Percentiles rank a stretch among this genome's conserved stretches.
Evolutionary conservation across 1,140 invertebrate species (phyloP).

Genomic region (Conopomorpha cramerella): DNA sequence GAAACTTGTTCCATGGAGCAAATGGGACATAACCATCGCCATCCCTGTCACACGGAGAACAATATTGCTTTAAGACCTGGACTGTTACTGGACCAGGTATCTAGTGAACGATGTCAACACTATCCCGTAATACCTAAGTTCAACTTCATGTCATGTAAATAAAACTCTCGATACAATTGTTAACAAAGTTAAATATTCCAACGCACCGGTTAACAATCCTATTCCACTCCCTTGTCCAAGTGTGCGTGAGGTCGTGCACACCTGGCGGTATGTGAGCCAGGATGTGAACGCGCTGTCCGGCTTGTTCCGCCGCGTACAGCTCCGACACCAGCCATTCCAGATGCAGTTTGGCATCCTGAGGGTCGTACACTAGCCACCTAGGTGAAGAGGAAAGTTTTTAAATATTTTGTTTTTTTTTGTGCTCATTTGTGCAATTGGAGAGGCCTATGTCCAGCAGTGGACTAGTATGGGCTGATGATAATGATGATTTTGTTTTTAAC

Average conservation of each 20-base stretch:
- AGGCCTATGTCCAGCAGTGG: too few species aligned
- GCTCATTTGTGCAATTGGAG: too few species aligned
- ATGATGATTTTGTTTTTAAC: too few species aligned
- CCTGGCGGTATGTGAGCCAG: slow-evolving; percentile 83
- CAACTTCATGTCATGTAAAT: too few species aligned
- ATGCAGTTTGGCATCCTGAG: slow-evolving; percentile 69
- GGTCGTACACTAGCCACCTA: slow-evolving; percentile 67
- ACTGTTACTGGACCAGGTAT: background rate
- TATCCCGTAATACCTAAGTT: too few species aligned
- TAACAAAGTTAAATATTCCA: background rate
- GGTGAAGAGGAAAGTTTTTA: slow-evolving; percentile 4
- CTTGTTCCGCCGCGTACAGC: slow-evolving; percentile 71
- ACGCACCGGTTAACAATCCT: slow-evolving; percentile 62
- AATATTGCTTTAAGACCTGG: background rate
- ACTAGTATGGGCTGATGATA: too few species aligned
- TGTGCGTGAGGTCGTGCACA: slow-evolving; percentile 66
- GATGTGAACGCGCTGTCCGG: slow-evolving; percentile 79
- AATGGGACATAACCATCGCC: background rate
- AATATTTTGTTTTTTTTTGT: too few species aligned
- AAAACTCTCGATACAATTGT: too few species aligned
- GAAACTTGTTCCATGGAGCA: too few species aligned
- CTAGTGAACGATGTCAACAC: too few species aligned
- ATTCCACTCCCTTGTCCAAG: slow-evolving; percentile 70
- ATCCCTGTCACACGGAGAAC: too few species aligned
- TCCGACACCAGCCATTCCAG: slow-evolving; percentile 77